Base-by-base conservation (phyloP, 2,113 vertebrate species). In the Symphodus melops region DNA sequence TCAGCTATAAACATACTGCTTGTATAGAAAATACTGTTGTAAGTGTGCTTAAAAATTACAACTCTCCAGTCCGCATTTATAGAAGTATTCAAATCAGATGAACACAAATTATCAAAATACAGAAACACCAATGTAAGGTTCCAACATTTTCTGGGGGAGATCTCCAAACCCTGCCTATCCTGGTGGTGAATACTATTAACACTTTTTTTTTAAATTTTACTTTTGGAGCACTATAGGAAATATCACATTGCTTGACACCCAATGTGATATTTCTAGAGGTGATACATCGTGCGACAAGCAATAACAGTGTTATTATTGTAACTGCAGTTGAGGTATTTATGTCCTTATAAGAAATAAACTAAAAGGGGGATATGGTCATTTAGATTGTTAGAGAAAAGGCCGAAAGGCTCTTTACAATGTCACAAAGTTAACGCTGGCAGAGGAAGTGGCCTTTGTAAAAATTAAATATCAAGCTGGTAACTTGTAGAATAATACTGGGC, bases 401-500 rank as follows among this genome's bases (percentile, higher is more conserved):
- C 42, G 12, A 48, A 36, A 37, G 20, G 54, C 72, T 75, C 58
- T 39, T 28, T 39, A 72, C 39, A 9, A 14, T 20, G 21, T 85
- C 75, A 81, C 75, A 51, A 14, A 48, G 72, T 70, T 75, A 73
- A 33, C 2, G 9, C 33, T 46, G 57, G 39, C 25, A 11, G 64
- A 77, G 55, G 48, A 77, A 58, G 55, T 53, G 70, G 17, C 57
- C 61, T 39, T 53, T 72, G 37, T 56, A 46, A 68, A 69, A 33
- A 69, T 62, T n/a, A 58, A 72, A 68, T 56, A 57, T 20, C 9
- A 25, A 68, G 33, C 60, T 41, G 39, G 20, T 75, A 78, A 39
- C 41, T 75, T 79, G 33, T 63, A 20, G 39, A 82, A 72, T 79
- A 87, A 84, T 57, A 52, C 59, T 78, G 77, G 57, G 52, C 21